Evolutionary conservation across 2,888 invertebrate species (phyloP), one percentile per base, ranked within the genome.

Genomic region (Pyrrhosoma nymphula): DNA sequence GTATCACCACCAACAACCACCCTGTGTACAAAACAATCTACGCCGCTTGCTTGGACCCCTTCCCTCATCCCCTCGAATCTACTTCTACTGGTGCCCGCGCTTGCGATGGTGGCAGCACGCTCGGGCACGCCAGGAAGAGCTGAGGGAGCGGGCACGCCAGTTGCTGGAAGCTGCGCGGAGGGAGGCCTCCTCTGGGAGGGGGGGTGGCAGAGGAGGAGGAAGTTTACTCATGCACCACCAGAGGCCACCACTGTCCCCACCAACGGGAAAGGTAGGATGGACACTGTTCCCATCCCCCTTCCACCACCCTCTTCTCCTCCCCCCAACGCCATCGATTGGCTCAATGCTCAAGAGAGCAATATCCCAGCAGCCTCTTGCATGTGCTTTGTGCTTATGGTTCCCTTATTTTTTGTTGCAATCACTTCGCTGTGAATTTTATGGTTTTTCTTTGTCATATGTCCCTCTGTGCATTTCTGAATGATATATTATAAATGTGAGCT

Each of bases 81-180:
- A 47, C 47, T 47, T 63, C 60, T 63, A 63, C 60, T 20, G 91
- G 69, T 60, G 60, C 10, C 20, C 60, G 16, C 20, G 60, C 18
- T 20, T 60, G 60, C 18, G 2, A n/a, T n/a, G 30, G 91, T 26
- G n/a, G 97, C 97, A 98, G 98, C 98, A 98, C 97, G 97, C 98
- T 97, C 97, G 98, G 96, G 98, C 98, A 96, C 98, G 99, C 95
- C 98, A 99, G 96, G 98, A 98, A 96, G 98, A 99, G 97, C 97
- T 99, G 96, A 98, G 98, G 97, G 98, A 99, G 97, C 97, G 98
- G 97, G 99, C 99, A 96, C 98, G 98, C 97, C 98, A 98, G 97
- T 97, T 99, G 97, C 97, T 99, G 96, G 98, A 99, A 96, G 98
- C 98, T 96, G 98, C 98, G 35, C 98, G 98, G 97, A 97, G 98